Percentiles rank a stretch among this genome's conserved stretches.
These are phyloP conservation scores for Cephus sareptanus DNA, from an alignment of 2,888 invertebrate genomes.

Conservation along the genomic window DNA sequence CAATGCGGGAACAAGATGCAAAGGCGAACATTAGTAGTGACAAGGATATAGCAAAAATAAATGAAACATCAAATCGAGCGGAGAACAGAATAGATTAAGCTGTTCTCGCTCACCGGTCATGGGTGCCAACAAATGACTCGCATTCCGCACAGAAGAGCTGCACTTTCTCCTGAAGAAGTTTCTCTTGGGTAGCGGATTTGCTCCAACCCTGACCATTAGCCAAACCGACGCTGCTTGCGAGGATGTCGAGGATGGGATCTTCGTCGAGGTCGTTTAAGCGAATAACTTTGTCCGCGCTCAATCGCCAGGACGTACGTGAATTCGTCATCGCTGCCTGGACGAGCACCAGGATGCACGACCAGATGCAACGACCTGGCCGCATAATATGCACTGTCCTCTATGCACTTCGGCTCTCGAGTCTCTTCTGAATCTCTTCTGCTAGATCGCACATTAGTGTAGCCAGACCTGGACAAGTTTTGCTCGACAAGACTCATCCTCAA, in stretches of 20 bases:
- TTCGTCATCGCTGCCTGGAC: constrained; percentile 71
- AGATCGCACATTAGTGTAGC: not conserved
- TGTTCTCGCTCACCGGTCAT: constrained; percentile 47
- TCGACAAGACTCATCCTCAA: not conserved
- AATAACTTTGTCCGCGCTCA: constrained; percentile 81
- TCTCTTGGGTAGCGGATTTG: constrained; percentile 48
- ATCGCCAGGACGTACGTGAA: constrained; percentile 87
- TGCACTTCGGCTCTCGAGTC: not conserved
- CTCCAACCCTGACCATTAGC: constrained; percentile 59
- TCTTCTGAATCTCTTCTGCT: not conserved
- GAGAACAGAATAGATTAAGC: not conserved
- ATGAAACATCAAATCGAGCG: not conserved
- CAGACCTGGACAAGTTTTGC: not conserved
- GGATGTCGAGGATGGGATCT: constrained; percentile 80
- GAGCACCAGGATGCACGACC: constrained; percentile 56
- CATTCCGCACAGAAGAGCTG: constrained; percentile 59
- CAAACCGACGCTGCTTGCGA: constrained; percentile 74
- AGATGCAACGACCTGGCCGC: not conserved
- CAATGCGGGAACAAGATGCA: not conserved
- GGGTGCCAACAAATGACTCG: constrained; percentile 47
- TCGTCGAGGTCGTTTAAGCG: constrained; percentile 73
- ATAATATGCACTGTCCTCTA: not conserved
- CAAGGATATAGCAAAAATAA: not conserved
- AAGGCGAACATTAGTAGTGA: not conserved
- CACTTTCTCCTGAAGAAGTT: constrained; percentile 48